Base-by-base conservation (phyloP, 2,888 invertebrate species). In the Hydrotaea cyrtoneurina region DNA sequence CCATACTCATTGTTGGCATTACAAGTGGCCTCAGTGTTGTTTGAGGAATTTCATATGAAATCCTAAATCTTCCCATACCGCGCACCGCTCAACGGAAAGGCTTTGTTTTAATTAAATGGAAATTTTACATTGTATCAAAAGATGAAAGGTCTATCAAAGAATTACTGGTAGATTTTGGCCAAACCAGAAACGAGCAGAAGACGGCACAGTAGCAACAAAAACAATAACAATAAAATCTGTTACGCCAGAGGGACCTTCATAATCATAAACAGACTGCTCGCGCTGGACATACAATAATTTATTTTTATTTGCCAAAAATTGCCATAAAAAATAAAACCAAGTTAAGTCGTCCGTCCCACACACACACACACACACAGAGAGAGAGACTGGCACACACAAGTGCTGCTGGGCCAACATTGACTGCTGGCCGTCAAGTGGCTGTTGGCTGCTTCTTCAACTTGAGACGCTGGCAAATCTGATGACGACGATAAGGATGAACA, bases 401-500 rank as follows among this genome's bases (percentile, higher is more conserved):
- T 39, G 1, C 11, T 11, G 55, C 19, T 8, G n/a, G 26, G 31
- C 15, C 17, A 62, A 7, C 31, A 55, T 73, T 74, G 78, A 80
- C 69, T 62, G 15, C 74, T 57, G 19, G 31, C 77, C 77, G 74
- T 23, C 36, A 62, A 69, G 43, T 62, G 57, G 55, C n/a, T 31
- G 74, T 43, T 31, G 69, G 55, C 59, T 19, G 55, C 59, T 19
- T 50, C 59, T 74, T 21, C 53, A 74, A 74, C 80, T 80, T 64
- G 74, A 80, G 80, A 78, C 77, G 80, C 11, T 78, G 17, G 17
- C 50, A 77, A 19, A 21, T 57, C 39, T 39, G 64, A 80, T 66
- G 72, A 59, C 57, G 46, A 74, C 57, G 73, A 75, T 59, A 76
- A 80, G 43, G 79, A 85, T 79, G 76, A 82, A 82, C 57, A 78